Evolutionary conservation across 2,888 invertebrate species (phyloP), one percentile per base, ranked within the genome.

Genomic region (Halictus quadricinctus): DNA sequence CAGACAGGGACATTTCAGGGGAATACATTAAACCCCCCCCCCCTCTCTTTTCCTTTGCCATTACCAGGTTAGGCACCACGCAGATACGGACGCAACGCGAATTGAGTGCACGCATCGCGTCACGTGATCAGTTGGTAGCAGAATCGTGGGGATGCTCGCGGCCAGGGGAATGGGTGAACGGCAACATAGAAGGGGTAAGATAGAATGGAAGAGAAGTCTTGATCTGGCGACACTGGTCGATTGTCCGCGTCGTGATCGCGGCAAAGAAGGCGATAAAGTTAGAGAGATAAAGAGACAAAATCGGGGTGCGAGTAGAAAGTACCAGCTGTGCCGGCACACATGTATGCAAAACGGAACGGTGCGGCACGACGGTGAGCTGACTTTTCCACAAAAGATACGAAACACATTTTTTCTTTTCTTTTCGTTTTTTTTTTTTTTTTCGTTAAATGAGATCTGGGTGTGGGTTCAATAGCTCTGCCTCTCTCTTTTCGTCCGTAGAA

Each of bases 381-480:
- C 46, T 84, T 87, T 86, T 84, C 79, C 75, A 81, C 77, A 76
- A 80, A 83, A 83, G 77, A 78, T 88, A 88, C 78, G 60, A 50
- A 72, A 83, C 72, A 77, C 3, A 10, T 69, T 69, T 50, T 43
- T 46, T 46, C 3, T 13, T 46, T 46, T 13, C 46, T 48, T 12
- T 58, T 58, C 2, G 0, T n/a, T 41, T 70, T 70, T 4, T 81
- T 1, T n/a, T 41, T 70, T 70, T 4, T 81, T 88, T 88, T 88
- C 83, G 25, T 76, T 58, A 78, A 87, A 79, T 85, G 75, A 88
- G 86, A 77, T 87, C 84, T 84, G 82, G 81, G 74, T 76, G 85
- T 36, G 36, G 83, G 89, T 88, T 88, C 86, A 88, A 88, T 89
- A 84, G 77, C 83, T 88, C 77, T 80, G 64, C 84, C 85, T 85